These are phyloP conservation scores for Aphelenchoides fujianensis DNA, from an alignment of 1,140 invertebrate species.

Conservation along the genomic window DNA sequence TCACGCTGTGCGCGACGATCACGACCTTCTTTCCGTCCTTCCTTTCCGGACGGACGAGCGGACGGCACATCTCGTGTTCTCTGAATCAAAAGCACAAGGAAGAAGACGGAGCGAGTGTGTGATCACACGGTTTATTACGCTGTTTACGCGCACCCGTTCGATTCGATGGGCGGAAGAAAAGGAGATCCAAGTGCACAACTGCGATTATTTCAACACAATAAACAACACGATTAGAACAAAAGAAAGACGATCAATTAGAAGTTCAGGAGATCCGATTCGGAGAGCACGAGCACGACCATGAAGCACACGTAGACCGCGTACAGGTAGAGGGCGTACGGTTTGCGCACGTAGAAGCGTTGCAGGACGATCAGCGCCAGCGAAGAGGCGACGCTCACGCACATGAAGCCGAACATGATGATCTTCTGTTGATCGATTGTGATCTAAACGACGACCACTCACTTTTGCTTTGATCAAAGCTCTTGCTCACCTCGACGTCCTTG, in stretches of 20 bases:
- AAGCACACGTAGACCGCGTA: slow-evolving; percentile 8
- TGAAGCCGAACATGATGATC: slow-evolving; percentile 16
- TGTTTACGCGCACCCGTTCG: too few species aligned
- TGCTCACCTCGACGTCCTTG: neutral
- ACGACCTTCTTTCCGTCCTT: too few species aligned
- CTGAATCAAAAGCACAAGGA: too few species aligned
- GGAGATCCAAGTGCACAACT: too few species aligned
- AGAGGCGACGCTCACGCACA: neutral
- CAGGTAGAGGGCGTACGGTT: slow-evolving; percentile 5
- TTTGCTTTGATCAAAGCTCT: neutral
- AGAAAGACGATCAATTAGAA: neutral
- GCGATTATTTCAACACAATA: too few species aligned
- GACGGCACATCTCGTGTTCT: too few species aligned
- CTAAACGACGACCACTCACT: neutral
- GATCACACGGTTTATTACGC: too few species aligned
- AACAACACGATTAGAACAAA: too few species aligned
- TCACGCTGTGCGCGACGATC: too few species aligned
- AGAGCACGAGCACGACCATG: slow-evolving; percentile 3
- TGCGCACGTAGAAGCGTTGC: neutral
- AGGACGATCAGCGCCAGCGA: neutral
- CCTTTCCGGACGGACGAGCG: too few species aligned
- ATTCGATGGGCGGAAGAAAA: too few species aligned
- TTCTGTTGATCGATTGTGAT: slow-evolving; percentile 11
- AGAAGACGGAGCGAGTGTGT: too few species aligned
- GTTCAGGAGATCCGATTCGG: slow-evolving; percentile 7